Base-by-base conservation (phyloP, 2,888 invertebrate genomes). In the Oxytorus armatus region DNA sequence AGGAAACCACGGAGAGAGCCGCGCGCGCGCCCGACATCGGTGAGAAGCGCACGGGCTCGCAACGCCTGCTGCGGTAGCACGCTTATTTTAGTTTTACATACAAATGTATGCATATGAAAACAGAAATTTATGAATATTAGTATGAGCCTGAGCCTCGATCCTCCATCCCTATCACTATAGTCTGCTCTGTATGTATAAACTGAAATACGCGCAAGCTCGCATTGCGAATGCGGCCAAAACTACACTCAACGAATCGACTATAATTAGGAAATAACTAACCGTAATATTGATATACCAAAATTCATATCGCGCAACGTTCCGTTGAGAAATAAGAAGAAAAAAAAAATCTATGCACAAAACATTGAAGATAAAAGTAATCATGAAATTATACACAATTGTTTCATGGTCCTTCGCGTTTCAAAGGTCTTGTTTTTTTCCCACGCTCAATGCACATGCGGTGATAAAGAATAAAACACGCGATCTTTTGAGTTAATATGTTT, bases 111-210 rank as follows among this genome's bases (percentile, higher is more conserved):
- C 80, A 73, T 73, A 77, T 77, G 76, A 77, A 80, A 80, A 77
- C 68, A 68, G 47, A 80, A 80, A 80, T 80, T 80, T 80, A 80
- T 77, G 80, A 77, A 80, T 80, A 80, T 77, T 73, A 80, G 68
- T 63, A 77, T 76, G 53, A 72, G 57, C 61, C 49, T 14, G 42
- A 23, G 47, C 57, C 47, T 39, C 57, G n/a, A n/a, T n/a, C 29
- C 18, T 4, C 7, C 21, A 8, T 14, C 14, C 5, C 49, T 23
- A 10, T 36, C 23, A 0, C 59, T 16, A 2, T 57, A 33, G 8
- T 5, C 25, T 14, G n/a, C 33, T 18, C 7, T 25, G 23, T 25
- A 18, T 49, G 14, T 7, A 61, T 39, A 21, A 53, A 42, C 25
- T 23, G 39, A 49, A 61, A 21, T 49, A 70, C 39, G 36, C 42